phyloP scores from a whole-genome alignment of 2,797 vertebrate species.

The Propithecus deckenii region DNA sequence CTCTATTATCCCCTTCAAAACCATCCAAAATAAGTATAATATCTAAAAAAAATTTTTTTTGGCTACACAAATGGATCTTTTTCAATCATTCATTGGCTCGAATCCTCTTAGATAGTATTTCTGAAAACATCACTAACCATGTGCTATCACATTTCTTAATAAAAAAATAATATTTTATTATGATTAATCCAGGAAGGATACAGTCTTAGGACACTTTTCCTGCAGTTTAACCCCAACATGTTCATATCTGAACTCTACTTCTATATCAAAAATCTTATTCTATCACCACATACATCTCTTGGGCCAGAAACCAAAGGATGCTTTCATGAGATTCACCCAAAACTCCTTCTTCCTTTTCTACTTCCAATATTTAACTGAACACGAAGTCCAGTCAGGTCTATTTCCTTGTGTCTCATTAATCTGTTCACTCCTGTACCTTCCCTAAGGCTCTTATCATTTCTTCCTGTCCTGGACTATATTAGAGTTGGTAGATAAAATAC shows the following conservation, averaged over 20 bases:
- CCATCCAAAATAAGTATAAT: background rate
- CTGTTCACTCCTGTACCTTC: background rate
- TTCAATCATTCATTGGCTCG: background rate
- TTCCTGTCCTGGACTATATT: background rate
- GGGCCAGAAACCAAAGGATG: background rate
- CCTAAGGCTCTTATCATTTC: background rate
- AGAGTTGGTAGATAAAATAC: background rate
- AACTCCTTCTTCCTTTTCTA: background rate
- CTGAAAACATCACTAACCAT: background rate
- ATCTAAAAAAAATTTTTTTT: background rate
- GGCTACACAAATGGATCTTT: background rate
- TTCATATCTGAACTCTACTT: constrained; percentile 11
- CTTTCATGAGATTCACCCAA: background rate
- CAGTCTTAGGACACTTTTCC: background rate
- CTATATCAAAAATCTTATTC: background rate
- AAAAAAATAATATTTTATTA: background rate
- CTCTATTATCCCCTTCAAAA: background rate
- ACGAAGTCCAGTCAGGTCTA: background rate
- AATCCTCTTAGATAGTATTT: background rate
- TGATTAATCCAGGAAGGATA: background rate
- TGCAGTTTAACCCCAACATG: background rate
- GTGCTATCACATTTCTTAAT: background rate
- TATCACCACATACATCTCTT: background rate
- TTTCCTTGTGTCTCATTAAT: background rate
- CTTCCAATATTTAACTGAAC: background rate